These are phyloP conservation scores for Andrena dorsata DNA, from an alignment of 2,888 invertebrate genomes.

Conservation along the genomic window DNA sequence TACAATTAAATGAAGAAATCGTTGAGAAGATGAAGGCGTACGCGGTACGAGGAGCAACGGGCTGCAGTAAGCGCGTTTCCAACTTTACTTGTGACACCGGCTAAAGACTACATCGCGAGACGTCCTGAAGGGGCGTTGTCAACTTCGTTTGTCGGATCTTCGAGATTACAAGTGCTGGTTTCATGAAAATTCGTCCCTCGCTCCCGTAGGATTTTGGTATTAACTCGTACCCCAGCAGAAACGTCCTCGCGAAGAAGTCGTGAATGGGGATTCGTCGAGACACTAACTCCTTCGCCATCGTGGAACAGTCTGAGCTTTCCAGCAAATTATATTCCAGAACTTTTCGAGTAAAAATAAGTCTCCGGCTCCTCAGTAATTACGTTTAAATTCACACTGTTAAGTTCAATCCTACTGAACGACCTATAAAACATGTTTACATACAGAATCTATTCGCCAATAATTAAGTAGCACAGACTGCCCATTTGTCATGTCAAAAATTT, in stretches of 20 bases:
- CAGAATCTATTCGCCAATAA: background rate
- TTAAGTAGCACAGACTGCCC: slow-evolving; percentile 20
- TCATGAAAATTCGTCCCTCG: slow-evolving; percentile 40
- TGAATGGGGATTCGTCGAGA: background rate
- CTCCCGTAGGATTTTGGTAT: slow-evolving; percentile 30
- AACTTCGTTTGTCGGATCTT: slow-evolving; percentile 52
- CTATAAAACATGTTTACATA: background rate
- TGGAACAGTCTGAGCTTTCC: background rate
- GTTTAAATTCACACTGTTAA: background rate
- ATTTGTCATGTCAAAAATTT: slow-evolving; percentile 19
- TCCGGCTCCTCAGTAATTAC: background rate
- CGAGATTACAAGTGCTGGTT: slow-evolving; percentile 46
- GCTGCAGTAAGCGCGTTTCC: slow-evolving; percentile 35
- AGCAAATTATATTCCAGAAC: background rate
- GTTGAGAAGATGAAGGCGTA: slow-evolving; percentile 30
- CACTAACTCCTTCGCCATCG: background rate
- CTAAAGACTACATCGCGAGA: slow-evolving; percentile 41
- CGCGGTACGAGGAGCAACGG: slow-evolving; percentile 1
- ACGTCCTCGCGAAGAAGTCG: slow-evolving; percentile 14
- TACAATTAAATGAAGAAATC: slow-evolving; percentile 30
- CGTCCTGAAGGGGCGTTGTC: slow-evolving; percentile 44
- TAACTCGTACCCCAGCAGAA: slow-evolving; percentile 24
- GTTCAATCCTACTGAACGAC: background rate
- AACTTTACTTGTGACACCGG: slow-evolving; percentile 47
- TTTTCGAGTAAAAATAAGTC: background rate